A percentile compares a stretch with the other conserved stretches of the same genome.
phyloP scores from a whole-genome alignment of 1,140 invertebrate species.

The Octopus bimaculoides region DNA sequence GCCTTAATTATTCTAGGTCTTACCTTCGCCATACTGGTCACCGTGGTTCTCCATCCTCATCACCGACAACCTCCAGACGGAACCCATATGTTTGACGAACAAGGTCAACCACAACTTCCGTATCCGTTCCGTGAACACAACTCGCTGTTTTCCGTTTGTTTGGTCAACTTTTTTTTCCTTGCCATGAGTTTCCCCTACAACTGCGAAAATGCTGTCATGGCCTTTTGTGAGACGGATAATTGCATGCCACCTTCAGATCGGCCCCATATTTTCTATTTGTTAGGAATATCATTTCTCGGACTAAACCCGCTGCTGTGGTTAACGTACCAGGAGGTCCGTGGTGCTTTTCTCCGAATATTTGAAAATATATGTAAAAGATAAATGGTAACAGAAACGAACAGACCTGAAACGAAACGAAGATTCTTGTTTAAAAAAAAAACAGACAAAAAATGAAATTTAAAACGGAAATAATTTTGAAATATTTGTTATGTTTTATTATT shows the following conservation, averaged over 20 bases:
- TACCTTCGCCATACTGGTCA: conserved; percentile 6
- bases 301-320: conserved; percentile 11
- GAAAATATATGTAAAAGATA: background rate
- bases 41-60: background rate
- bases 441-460: too few relatives aligned
- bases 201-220: background rate
- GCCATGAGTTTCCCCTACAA: conserved; percentile 4
- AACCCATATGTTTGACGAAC: background rate
- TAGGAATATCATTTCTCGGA: background rate
- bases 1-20: background rate
- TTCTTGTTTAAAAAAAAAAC: too few relatives aligned
- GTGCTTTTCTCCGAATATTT: background rate
- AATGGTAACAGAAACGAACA: background rate
- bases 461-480: too few relatives aligned
- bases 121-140: conserved; percentile 5
- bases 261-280: background rate
- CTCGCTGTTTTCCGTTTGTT: conserved; percentile 1
- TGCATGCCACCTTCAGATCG: background rate
- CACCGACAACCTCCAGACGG: background rate
- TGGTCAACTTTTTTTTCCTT: conserved; percentile 7
- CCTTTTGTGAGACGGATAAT: background rate
- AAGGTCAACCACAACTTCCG: background rate
- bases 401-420: too few relatives aligned
- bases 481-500: too few relatives aligned
- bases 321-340: conserved; percentile 5